phyloP scores from a whole-genome alignment of 2,113 vertebrate genomes.

The Leptobrachium leishanense region DNA sequence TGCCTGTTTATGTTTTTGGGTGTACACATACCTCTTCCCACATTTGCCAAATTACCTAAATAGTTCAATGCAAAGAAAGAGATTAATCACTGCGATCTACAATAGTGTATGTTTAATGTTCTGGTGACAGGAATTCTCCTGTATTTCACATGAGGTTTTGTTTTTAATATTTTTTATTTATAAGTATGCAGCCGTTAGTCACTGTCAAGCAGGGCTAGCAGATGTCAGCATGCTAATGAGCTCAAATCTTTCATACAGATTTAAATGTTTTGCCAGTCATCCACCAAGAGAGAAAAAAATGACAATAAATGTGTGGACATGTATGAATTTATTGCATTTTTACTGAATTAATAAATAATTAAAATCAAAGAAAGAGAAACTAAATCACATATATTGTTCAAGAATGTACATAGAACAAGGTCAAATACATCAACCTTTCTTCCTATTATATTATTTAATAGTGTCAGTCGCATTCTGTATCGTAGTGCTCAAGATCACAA shows the following conservation, averaged over 20 bases:
- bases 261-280: slow-evolving; percentile 28
- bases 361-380: background rate
- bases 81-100: background rate
- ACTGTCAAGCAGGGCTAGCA: slow-evolving; percentile 8
- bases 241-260: slow-evolving; percentile 18
- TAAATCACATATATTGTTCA: too few relatives aligned
- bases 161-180: slow-evolving; percentile 4
- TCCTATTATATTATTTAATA: too few relatives aligned
- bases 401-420: too few relatives aligned
- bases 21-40: too few relatives aligned
- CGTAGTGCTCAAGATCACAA: too few relatives aligned
- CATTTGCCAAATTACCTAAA: too few relatives aligned
- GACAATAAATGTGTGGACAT: slow-evolving; percentile 8
- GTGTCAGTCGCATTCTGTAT: too few relatives aligned
- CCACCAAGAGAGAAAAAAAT: slow-evolving; percentile 20
- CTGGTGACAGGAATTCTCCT: background rate
- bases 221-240: slow-evolving; percentile 24
- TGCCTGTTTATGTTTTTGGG: too few relatives aligned
- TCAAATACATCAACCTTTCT: too few relatives aligned
- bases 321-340: background rate
- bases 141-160: background rate
- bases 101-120: slow-evolving; percentile 15
- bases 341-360: background rate
- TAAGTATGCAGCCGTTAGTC: slow-evolving; percentile 6
- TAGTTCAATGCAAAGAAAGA: background rate